Evolutionary conservation across 2,113 vertebrate species (phyloP).

Genomic region (Tyrannus savana): DNA sequence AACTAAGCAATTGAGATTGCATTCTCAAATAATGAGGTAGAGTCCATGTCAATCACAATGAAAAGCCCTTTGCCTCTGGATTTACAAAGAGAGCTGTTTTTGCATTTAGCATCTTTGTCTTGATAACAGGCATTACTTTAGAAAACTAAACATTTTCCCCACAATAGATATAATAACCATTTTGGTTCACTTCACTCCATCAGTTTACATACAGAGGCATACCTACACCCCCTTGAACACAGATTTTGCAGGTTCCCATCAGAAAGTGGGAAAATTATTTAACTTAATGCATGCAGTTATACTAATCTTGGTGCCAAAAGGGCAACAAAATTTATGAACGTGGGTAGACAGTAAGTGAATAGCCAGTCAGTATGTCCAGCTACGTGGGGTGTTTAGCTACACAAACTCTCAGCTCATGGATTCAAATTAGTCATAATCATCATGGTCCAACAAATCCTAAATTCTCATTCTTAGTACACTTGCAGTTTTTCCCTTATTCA

Average conservation of each 20-base stretch:
- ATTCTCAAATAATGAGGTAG: background rate
- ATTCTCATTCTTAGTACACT: background rate
- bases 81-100: background rate
- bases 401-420: background rate
- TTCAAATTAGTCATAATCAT: background rate
- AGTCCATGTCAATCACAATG: rapidly evolving
- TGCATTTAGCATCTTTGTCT: background rate
- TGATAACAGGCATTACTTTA: background rate
- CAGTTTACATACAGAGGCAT: background rate
- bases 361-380: background rate
- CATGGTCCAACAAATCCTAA: background rate
- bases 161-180: background rate
- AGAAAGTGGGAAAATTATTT: background rate
- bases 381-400: background rate
- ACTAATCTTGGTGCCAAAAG: background rate
- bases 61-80: background rate
- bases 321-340: background rate
- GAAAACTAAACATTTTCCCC: background rate
- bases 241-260: background rate
- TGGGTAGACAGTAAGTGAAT: background rate
- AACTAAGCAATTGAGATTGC: background rate
- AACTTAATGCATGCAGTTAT: background rate
- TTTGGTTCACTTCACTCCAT: background rate
- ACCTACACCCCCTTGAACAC: background rate
- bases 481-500: background rate